Percentiles rank a stretch among this genome's conserved stretches.
phyloP scores from a whole-genome alignment of 2,113 vertebrate genomes.

The zebrafish (Danio rerio) region DNA sequence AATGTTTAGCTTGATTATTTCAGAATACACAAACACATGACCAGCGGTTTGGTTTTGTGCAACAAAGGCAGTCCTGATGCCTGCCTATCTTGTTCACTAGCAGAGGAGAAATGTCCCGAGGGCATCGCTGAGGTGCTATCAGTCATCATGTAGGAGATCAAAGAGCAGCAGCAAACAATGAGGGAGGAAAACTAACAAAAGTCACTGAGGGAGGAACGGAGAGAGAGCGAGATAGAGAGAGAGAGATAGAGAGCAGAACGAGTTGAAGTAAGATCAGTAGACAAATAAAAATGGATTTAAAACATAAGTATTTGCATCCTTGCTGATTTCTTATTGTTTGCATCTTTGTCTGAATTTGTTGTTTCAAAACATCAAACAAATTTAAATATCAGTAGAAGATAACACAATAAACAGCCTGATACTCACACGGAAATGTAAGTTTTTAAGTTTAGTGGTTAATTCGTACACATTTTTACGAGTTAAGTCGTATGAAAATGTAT shows the following conservation, averaged over 20 bases:
- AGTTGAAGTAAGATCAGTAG: background rate
- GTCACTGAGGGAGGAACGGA: background rate
- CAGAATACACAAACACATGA: conserved; percentile 27
- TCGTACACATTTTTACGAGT: too few species aligned
- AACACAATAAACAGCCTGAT: too few species aligned
- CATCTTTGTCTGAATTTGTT: too few species aligned
- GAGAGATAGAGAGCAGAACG: too few species aligned
- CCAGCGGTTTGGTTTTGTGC: conserved; percentile 53
- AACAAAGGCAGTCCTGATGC: conserved; percentile 25
- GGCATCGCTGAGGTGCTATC: conserved; percentile 41
- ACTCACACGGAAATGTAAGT: too few species aligned
- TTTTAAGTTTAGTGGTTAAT: too few species aligned
- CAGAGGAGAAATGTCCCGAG: conserved; percentile 48
- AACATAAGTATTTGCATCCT: too few species aligned
- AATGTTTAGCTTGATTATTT: conserved; percentile 43
- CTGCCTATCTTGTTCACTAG: conserved; percentile 59
- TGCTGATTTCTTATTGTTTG: too few species aligned
- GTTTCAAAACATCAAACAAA: too few species aligned
- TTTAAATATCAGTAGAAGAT: too few species aligned
- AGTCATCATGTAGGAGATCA: conserved; percentile 38
- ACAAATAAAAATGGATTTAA: background rate
- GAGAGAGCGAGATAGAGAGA: background rate
- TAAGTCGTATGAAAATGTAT: too few species aligned
- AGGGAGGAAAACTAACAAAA: conserved; percentile 1
- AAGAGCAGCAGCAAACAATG: conserved; percentile 41